phyloP scores from a whole-genome alignment of 2,113 vertebrate species.

The Aphyosemion australe region DNA sequence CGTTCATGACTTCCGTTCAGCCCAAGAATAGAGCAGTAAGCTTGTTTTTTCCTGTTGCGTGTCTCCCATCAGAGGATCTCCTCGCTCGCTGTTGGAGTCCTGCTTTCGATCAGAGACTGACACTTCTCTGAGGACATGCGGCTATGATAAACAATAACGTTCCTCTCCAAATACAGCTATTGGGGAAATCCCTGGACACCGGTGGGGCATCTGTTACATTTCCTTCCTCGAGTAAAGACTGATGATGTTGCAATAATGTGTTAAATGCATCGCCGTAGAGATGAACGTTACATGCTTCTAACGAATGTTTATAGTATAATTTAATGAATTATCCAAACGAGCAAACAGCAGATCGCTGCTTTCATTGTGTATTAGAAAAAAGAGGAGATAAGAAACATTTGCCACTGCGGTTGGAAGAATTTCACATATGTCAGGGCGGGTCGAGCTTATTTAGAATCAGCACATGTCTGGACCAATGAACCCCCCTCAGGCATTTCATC shows the following conservation, averaged over 20 bases:
- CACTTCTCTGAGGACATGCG: constrained; percentile 9
- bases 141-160: constrained; percentile 53
- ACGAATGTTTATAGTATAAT: background rate
- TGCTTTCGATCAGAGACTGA: constrained; percentile 51
- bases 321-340: background rate
- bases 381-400: constrained; percentile 5
- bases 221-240: constrained; percentile 10
- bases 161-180: constrained; percentile 62
- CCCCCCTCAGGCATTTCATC: constrained; percentile 38
- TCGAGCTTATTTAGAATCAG: constrained; percentile 34
- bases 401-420: constrained; percentile 5
- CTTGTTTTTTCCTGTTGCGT: constrained; percentile 48
- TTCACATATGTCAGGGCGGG: constrained; percentile 16
- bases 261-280: background rate
- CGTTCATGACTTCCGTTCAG: constrained; percentile 11
- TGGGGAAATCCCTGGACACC: constrained; percentile 2
- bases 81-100: constrained; percentile 16
- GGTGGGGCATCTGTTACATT: background rate
- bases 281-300: background rate
- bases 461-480: constrained; percentile 35
- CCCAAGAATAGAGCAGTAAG: constrained; percentile 11
- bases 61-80: constrained; percentile 1
- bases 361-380: background rate
- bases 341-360: background rate
- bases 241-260: background rate